A percentile compares a stretch with the other conserved stretches of the same genome.
Evolutionary conservation across 2,113 vertebrate species (phyloP).

Genomic region (Himantopus leucocephalus): DNA sequence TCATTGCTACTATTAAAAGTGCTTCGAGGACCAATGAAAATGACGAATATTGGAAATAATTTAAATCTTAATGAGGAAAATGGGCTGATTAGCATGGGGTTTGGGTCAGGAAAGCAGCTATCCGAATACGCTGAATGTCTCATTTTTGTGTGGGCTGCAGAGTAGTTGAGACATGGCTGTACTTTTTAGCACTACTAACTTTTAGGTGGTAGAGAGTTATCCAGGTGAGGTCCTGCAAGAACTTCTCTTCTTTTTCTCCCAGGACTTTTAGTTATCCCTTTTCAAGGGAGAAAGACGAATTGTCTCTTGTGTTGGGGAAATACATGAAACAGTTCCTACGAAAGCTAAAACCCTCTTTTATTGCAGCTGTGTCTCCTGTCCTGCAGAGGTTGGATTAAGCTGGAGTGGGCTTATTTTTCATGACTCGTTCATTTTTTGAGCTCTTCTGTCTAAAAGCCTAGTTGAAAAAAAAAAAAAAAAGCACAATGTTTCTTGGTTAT

Average conservation of each 20-base stretch:
- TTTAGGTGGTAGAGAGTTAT: no score
- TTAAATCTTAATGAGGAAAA: not conserved
- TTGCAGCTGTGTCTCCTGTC: not conserved
- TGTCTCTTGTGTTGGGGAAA: not conserved
- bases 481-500: not conserved
- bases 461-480: not conserved
- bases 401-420: not conserved
- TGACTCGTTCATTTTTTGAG: fast-evolving
- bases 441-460: not conserved
- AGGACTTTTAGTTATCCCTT: not conserved
- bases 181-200: fast-evolving
- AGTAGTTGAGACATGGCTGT: fast-evolving
- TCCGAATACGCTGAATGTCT: fast-evolving
- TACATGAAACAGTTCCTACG: not conserved
- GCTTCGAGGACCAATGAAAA: not conserved
- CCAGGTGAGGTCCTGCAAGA: not conserved
- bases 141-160: fast-evolving
- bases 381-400: not conserved
- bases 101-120: not conserved
- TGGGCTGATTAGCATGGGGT: not conserved
- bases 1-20: not conserved
- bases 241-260: not conserved
- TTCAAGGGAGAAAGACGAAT: not conserved
- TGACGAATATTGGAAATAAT: not conserved
- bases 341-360: fast-evolving